These are phyloP conservation scores for Odontomyia ornata DNA, from an alignment of 2,888 invertebrate species.

Conservation along the genomic window DNA sequence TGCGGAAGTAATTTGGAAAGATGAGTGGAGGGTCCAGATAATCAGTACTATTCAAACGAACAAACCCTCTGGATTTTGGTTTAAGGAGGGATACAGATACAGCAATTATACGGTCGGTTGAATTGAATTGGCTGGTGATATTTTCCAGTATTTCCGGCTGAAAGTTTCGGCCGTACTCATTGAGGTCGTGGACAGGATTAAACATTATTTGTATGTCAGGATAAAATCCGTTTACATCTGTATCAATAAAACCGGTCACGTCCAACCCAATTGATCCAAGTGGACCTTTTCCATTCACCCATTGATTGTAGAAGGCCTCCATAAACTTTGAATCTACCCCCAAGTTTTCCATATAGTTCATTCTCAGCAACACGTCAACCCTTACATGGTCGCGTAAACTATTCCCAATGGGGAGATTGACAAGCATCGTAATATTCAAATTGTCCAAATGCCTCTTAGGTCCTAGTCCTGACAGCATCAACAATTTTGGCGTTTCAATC, in stretches of 20 bases:
- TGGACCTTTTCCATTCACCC: slow-evolving; percentile 89
- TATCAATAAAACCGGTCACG: slow-evolving; percentile 52
- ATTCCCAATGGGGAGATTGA: slow-evolving; percentile 14
- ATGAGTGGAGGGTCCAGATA: slow-evolving; percentile 67
- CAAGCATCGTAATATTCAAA: slow-evolving; percentile 67
- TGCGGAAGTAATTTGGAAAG: slow-evolving; percentile 67
- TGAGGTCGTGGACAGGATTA: slow-evolving; percentile 55
- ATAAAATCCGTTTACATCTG: slow-evolving; percentile 60
- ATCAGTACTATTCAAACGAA: slow-evolving; percentile 66
- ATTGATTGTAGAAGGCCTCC: slow-evolving; percentile 84
- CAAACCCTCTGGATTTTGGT: slow-evolving; percentile 64
- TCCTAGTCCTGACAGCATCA: slow-evolving; percentile 86
- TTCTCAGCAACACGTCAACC: not conserved
- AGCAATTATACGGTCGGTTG: slow-evolving; percentile 48
- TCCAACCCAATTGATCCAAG: slow-evolving; percentile 72
- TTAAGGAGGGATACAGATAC: slow-evolving; percentile 56
- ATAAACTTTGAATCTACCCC: slow-evolving; percentile 39
- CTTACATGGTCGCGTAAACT: slow-evolving; percentile 21
- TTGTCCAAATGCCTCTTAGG: slow-evolving; percentile 73
- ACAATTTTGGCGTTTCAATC: slow-evolving; percentile 76
- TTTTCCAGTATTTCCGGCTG: not conserved
- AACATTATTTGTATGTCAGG: slow-evolving; percentile 66
- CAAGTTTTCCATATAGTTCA: not conserved
- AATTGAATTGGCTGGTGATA: not conserved
- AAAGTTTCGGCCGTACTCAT: not conserved